Conservation (phyloP, 2,888 invertebrate species). For the Caenorhabditis parvicauda region DNA sequence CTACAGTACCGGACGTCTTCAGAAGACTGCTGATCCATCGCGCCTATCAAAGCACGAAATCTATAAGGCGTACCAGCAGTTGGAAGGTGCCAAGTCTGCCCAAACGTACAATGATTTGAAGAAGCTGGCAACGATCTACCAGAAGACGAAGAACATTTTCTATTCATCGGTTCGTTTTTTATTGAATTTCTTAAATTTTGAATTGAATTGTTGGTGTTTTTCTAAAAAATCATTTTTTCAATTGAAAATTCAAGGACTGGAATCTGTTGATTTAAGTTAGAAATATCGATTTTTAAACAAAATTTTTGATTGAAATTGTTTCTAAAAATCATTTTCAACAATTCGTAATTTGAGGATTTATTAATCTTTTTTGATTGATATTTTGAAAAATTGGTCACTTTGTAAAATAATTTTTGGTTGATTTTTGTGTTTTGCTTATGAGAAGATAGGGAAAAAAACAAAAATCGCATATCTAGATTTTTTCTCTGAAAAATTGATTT, state of each 20-base stretch:
- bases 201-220: background rate
- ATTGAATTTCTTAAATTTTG: too few species aligned
- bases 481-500: too few species aligned
- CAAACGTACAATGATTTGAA: slow-evolving; percentile 14
- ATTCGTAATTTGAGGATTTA: background rate
- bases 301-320: too few species aligned
- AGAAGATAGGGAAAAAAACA: too few species aligned
- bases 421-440: too few species aligned
- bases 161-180: slow-evolving; percentile 24
- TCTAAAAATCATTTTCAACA: too few species aligned
- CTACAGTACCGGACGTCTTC: slow-evolving; percentile 12
- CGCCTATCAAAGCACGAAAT: slow-evolving; percentile 17
- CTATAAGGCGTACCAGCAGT: slow-evolving; percentile 11
- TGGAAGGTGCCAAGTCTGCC: background rate
- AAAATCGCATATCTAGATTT: too few species aligned
- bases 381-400: too few species aligned
- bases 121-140: slow-evolving; percentile 23
- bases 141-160: slow-evolving; percentile 23
- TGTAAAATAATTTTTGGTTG: too few species aligned
- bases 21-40: slow-evolving; percentile 18
- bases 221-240: background rate
- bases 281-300: too few species aligned
- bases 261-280: too few species aligned
- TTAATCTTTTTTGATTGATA: background rate
- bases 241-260: background rate